These are phyloP conservation scores for Lysandra coridon DNA, from an alignment of 2,888 invertebrate genomes.

Conservation along the genomic window DNA sequence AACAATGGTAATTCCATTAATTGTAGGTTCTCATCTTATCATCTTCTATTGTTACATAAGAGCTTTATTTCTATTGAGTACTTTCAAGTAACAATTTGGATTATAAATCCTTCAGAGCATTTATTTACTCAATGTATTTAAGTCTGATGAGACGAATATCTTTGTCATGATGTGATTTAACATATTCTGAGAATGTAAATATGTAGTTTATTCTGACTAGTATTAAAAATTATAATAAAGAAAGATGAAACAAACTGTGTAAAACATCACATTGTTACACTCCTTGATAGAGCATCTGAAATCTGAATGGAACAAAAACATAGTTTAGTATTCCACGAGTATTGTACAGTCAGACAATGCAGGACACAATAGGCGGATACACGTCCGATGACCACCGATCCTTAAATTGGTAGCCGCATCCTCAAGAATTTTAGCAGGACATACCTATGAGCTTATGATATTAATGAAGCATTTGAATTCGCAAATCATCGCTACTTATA, in stretches of 20 bases:
- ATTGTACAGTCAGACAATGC: slow-evolving; percentile 55
- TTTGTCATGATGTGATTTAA: not conserved
- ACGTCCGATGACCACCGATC: slow-evolving; percentile 43
- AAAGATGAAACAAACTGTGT: too few species aligned
- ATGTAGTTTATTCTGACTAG: too few species aligned
- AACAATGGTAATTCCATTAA: slow-evolving; percentile 7
- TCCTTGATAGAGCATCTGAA: not conserved
- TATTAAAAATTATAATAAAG: too few species aligned
- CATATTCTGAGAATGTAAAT: too few species aligned
- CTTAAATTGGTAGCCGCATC: slow-evolving; percentile 26
- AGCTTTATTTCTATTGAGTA: not conserved
- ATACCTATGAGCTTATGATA: not conserved
- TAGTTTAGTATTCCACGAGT: slow-evolving; percentile 46
- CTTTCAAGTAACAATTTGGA: not conserved
- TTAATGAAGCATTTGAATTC: not conserved
- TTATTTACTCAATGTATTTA: not conserved
- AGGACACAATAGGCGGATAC: slow-evolving; percentile 68
- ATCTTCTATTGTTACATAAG: slow-evolving; percentile 11
- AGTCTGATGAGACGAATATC: not conserved
- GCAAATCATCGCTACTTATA: not conserved
- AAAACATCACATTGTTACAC: not conserved
- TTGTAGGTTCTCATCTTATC: not conserved
- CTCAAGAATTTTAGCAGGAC: slow-evolving; percentile 8
- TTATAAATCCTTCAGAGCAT: not conserved
- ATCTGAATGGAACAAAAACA: not conserved